Evolutionary conservation across 2,797 vertebrate species (phyloP).

Genomic region (Heterohyrax brucei): DNA sequence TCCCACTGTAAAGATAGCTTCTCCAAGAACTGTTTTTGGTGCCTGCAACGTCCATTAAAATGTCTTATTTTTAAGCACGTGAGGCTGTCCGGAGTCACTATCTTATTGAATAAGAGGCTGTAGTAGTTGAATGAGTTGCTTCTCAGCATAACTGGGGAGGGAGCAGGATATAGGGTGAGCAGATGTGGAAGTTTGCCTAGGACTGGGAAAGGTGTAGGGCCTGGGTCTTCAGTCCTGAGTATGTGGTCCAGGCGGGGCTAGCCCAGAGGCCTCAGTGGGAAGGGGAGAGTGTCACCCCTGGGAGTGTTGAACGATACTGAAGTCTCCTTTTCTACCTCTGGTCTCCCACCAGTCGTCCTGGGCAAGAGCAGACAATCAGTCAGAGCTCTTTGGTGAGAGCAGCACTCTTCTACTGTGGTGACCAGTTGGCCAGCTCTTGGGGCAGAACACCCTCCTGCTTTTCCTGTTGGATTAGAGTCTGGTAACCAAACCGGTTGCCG

Average conservation of each 20-base stretch:
- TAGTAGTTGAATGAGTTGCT: not conserved
- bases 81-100: not conserved
- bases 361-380: too few relatives aligned
- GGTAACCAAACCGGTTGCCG: not conserved
- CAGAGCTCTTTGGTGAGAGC: too few relatives aligned
- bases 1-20: conserved; percentile 51
- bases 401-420: too few relatives aligned
- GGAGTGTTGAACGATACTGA: not conserved
- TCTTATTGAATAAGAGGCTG: not conserved
- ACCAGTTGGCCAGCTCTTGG: fast-evolving
- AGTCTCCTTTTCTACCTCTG: not conserved
- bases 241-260: not conserved
- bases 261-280: not conserved
- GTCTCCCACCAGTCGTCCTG: too few relatives aligned
- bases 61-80: not conserved
- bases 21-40: conserved; percentile 6
- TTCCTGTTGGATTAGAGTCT: not conserved
- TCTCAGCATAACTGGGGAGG: not conserved
- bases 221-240: not conserved
- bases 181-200: not conserved
- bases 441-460: not conserved
- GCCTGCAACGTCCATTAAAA: not conserved
- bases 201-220: not conserved
- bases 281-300: too few relatives aligned
- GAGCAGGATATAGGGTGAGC: not conserved